phyloP scores from a whole-genome alignment of 2,113 vertebrate genomes.

The Pandion haliaetus region DNA sequence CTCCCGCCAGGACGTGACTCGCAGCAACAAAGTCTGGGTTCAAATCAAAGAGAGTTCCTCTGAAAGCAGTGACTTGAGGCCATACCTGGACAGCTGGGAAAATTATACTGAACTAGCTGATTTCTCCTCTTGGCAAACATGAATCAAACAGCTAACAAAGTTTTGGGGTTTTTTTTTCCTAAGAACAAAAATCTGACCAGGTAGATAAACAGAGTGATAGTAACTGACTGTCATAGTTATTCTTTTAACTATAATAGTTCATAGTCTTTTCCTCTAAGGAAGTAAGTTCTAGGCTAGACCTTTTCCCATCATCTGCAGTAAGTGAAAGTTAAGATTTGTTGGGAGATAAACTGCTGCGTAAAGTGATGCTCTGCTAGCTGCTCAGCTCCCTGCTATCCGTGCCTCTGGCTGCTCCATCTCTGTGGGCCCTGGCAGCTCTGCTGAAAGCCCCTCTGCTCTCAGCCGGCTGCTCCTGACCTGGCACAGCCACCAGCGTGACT shows the following conservation, averaged over 20 bases:
- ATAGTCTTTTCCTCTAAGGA: background rate
- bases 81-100: background rate
- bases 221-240: background rate
- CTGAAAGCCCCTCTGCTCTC: background rate
- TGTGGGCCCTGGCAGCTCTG: background rate
- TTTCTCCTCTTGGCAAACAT: background rate
- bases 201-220: background rate
- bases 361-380: background rate
- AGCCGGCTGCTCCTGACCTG: fast-evolving
- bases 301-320: background rate
- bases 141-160: background rate
- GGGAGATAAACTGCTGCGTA: fast-evolving
- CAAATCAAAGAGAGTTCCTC: background rate
- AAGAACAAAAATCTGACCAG: background rate
- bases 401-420: background rate
- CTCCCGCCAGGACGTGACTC: background rate
- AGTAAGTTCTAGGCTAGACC: background rate
- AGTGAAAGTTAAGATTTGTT: background rate
- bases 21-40: background rate
- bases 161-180: background rate
- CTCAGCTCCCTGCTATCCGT: background rate
- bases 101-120: background rate
- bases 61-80: background rate
- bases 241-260: background rate
- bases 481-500: background rate